A percentile compares a stretch with the other conserved stretches of the same genome.
These are phyloP conservation scores for Smutsia temminckii DNA, from an alignment of 2,797 vertebrate genomes.

Conservation along the genomic window DNA sequence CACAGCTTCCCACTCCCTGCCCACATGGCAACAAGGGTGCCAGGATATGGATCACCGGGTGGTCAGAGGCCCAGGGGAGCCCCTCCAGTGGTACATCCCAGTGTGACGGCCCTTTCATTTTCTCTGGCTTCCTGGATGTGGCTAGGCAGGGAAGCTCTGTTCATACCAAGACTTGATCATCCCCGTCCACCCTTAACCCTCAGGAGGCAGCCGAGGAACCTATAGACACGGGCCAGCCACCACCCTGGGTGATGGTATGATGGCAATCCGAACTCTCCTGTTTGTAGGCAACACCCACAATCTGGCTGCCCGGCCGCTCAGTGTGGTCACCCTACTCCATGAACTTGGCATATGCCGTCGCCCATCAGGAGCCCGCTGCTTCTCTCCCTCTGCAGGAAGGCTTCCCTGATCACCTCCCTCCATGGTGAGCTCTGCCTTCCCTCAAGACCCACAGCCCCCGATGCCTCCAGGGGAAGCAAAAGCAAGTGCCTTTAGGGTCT, in stretches of 20 bases:
- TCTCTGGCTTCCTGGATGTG: neutral
- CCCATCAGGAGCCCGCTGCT: neutral
- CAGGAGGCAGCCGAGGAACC: neutral
- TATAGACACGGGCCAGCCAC: neutral
- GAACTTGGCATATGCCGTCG: neutral
- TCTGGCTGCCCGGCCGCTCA: too few relatives aligned
- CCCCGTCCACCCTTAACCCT: neutral
- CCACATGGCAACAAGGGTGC: neutral
- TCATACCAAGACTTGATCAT: neutral
- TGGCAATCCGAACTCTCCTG: neutral
- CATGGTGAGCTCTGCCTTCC: neutral
- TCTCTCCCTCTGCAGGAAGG: neutral
- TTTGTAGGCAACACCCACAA: neutral
- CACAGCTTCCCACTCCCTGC: neutral
- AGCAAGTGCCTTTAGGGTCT: too few relatives aligned
- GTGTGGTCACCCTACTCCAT: fast-evolving
- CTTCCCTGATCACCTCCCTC: neutral
- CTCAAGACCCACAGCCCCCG: fast-evolving
- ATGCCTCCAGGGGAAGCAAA: neutral
- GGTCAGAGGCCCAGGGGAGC: neutral
- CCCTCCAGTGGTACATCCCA: neutral
- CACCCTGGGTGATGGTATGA: neutral
- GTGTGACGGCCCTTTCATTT: neutral
- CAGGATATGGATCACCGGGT: neutral
- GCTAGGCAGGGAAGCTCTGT: neutral